Percentiles rank a stretch among this genome's conserved stretches.
phyloP scores from a whole-genome alignment of 2,113 vertebrate genomes.

The Chrysochloris asiatica region DNA sequence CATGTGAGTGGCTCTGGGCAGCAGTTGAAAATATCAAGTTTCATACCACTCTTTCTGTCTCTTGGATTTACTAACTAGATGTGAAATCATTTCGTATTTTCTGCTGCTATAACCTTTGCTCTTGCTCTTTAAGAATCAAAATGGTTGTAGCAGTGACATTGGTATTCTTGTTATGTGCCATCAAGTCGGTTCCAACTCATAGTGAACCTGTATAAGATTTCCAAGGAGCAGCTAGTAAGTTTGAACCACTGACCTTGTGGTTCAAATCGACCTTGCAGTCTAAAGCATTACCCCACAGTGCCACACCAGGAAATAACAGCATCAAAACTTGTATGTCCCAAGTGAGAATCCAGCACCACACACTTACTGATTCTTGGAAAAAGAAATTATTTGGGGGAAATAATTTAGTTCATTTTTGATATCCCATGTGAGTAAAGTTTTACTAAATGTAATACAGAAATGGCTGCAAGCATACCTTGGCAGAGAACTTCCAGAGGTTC shows the following conservation, averaged over 20 bases:
- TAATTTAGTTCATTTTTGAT: slow-evolving; percentile 32
- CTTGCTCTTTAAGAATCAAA: slow-evolving; percentile 12
- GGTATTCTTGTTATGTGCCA: no score
- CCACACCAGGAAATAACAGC: no score
- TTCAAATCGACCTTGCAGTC: no score
- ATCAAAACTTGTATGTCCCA: background rate
- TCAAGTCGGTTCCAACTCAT: no score
- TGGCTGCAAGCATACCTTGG: no score
- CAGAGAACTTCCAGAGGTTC: no score
- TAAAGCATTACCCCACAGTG: no score
- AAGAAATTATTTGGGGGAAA: slow-evolving; percentile 31
- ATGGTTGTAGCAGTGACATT: background rate
- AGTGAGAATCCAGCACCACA: background rate
- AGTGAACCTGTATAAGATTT: no score
- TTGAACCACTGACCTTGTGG: no score
- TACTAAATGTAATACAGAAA: no score
- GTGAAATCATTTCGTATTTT: slow-evolving; percentile 42
- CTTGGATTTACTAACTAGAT: slow-evolving; percentile 45
- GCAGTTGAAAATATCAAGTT: slow-evolving; percentile 29
- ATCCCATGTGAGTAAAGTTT: no score
- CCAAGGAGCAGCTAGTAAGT: no score
- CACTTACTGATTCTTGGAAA: slow-evolving; percentile 7
- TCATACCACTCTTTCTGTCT: slow-evolving; percentile 26
- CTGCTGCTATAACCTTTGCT: slow-evolving; percentile 16
- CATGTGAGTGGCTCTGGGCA: slow-evolving; percentile 15